A percentile compares a stretch with the other conserved stretches of the same genome.
Conservation (phyloP, 2,113 vertebrate species). For the Columba janthina region DNA sequence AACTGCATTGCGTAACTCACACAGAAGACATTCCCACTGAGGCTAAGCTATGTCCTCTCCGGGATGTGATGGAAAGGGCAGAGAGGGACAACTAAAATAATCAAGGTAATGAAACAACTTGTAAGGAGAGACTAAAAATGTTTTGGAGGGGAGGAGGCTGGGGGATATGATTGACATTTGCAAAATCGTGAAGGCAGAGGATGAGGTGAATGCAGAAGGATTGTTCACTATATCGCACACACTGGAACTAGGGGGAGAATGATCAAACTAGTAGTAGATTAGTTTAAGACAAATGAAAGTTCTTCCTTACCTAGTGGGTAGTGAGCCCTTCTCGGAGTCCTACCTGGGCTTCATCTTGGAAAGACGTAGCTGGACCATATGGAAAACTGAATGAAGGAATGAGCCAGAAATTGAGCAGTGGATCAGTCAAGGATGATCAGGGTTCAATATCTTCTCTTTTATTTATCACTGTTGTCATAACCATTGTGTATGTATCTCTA, state of each 20-base stretch:
- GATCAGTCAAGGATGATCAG: not conserved
- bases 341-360: not conserved
- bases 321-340: not conserved
- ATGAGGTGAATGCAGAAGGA: not conserved
- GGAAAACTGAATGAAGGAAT: not conserved
- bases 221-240: not conserved
- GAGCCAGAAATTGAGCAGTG: not conserved
- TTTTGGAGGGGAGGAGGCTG: not conserved
- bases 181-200: not conserved
- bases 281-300: not conserved
- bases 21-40: rapidly evolving
- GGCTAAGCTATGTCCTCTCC: not conserved
- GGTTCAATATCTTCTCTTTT: not conserved
- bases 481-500: not conserved
- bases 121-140: not conserved
- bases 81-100: not conserved
- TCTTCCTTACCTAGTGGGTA: not conserved
- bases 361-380: not conserved
- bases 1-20: not conserved
- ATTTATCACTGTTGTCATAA: not conserved
- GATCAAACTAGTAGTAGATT: not conserved
- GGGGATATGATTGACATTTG: not conserved
- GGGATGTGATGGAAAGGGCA: not conserved
- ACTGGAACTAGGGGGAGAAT: not conserved
- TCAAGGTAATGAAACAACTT: not conserved